Conservation (phyloP, 1,140 invertebrate genomes). For the Aethina tumida region DNA sequence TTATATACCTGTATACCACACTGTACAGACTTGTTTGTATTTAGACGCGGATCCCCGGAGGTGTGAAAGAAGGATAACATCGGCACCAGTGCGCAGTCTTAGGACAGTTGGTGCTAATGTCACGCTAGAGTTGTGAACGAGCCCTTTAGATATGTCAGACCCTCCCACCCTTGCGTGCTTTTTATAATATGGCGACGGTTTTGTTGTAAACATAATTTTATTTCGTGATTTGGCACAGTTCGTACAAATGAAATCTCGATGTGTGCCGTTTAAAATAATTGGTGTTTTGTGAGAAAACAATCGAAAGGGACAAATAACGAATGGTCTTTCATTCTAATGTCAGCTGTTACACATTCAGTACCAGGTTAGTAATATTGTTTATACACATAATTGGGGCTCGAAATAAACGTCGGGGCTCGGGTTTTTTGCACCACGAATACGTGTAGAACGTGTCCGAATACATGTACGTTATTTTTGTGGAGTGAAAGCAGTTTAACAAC, state of each 20-base stretch:
- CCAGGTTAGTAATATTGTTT: constrained; percentile 43
- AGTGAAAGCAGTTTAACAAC: no score
- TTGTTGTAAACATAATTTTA: constrained; percentile 32
- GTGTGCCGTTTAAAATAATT: constrained; percentile 6
- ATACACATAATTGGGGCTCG: no score
- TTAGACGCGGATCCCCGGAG: no score
- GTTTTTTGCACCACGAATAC: background rate
- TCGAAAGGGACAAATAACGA: constrained; percentile 20
- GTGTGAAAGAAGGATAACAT: no score
- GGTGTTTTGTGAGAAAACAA: constrained; percentile 12
- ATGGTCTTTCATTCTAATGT: constrained; percentile 48
- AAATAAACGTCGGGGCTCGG: no score
- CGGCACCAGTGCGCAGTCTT: no score
- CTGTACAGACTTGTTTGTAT: no score
- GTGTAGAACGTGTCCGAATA: background rate
- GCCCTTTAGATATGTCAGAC: constrained; percentile 20
- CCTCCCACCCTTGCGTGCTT: constrained; percentile 25
- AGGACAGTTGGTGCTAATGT: constrained; percentile 1
- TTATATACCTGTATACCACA: no score
- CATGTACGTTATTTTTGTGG: no score
- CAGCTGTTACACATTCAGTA: constrained; percentile 53
- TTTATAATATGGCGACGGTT: constrained; percentile 33
- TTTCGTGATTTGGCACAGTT: constrained; percentile 9
- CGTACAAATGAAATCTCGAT: constrained; percentile 6
- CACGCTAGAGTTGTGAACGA: constrained; percentile 12